These are phyloP conservation scores for Catostylus mosaicus DNA, from an alignment of 30 jellyfish, hydroid and myxozoan genomes.

Conservation along the genomic window DNA sequence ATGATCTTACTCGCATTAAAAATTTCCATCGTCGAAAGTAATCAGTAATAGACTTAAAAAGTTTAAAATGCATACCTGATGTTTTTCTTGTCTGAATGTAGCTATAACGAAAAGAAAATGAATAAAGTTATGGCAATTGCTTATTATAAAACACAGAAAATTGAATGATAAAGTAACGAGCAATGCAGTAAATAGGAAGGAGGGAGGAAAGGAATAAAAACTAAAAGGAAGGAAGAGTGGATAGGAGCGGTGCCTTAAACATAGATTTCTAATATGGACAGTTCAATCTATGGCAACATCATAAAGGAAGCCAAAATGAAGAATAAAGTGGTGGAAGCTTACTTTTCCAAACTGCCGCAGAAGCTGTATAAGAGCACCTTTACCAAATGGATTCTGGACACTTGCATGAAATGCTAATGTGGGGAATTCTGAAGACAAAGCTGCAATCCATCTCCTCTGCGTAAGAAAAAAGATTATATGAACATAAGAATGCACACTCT, in stretches of 20 bases:
- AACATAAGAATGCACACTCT: too few relatives aligned
- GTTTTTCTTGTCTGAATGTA: constrained; percentile 94
- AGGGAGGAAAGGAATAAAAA: background rate
- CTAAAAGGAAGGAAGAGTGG: background rate
- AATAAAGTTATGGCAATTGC: background rate
- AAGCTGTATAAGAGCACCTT: constrained; percentile 97
- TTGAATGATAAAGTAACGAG: background rate
- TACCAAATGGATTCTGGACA: constrained; percentile 97
- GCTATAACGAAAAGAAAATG: constrained; percentile 48
- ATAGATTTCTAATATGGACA: too few relatives aligned
- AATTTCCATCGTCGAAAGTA: too few relatives aligned
- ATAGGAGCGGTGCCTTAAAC: background rate
- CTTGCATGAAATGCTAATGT: constrained; percentile 98
- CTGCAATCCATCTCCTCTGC: constrained; percentile 95
- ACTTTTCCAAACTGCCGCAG: constrained; percentile 99
- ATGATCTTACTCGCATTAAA: too few relatives aligned
- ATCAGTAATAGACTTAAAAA: too few relatives aligned
- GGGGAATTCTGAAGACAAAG: constrained; percentile 91
- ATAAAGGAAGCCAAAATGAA: background rate
- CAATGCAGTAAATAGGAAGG: background rate
- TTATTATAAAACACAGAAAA: background rate
- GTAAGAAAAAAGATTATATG: background rate
- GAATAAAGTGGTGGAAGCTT: background rate
- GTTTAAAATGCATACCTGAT: constrained; percentile 76
- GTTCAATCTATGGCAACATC: too few relatives aligned